Evolutionary conservation across 2,113 vertebrate genomes (phyloP).

Genomic region (Amphiprion ocellaris): DNA sequence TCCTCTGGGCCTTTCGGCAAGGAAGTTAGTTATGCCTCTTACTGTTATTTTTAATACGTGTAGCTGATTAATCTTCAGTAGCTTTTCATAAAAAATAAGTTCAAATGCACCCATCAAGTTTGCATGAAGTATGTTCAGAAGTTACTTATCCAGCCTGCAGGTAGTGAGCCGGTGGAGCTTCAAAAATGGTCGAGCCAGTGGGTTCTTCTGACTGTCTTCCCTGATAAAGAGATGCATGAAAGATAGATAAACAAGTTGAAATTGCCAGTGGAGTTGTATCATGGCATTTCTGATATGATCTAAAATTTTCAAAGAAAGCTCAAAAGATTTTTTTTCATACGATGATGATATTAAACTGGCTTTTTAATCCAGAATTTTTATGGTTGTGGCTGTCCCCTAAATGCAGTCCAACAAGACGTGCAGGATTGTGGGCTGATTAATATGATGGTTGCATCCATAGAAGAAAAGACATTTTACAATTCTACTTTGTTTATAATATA

Average conservation of each 20-base stretch:
- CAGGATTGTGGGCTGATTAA: no score
- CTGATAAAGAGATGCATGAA: conserved; percentile 4
- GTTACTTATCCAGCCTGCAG: neutral
- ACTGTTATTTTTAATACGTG: neutral
- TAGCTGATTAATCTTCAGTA: neutral
- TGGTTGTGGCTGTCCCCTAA: no score
- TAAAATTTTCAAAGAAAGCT: neutral
- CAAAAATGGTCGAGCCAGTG: neutral
- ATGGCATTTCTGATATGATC: neutral
- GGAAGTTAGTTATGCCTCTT: neutral
- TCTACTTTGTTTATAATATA: no score
- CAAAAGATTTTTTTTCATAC: neutral
- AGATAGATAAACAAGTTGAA: conserved; percentile 5
- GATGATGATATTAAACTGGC: neutral
- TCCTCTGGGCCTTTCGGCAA: neutral
- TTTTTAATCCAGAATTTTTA: no score
- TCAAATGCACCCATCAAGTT: conserved; percentile 1
- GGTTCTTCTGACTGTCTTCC: neutral
- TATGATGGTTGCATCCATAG: no score
- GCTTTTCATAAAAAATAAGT: conserved; percentile 2
- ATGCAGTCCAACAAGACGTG: no score
- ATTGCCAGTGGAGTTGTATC: neutral
- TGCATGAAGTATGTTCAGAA: conserved; percentile 17
- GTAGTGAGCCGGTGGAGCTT: neutral
- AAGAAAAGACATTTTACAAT: no score